Base-by-base conservation (phyloP, 2,113 vertebrate species). In the Crotophaga sulcirostris region DNA sequence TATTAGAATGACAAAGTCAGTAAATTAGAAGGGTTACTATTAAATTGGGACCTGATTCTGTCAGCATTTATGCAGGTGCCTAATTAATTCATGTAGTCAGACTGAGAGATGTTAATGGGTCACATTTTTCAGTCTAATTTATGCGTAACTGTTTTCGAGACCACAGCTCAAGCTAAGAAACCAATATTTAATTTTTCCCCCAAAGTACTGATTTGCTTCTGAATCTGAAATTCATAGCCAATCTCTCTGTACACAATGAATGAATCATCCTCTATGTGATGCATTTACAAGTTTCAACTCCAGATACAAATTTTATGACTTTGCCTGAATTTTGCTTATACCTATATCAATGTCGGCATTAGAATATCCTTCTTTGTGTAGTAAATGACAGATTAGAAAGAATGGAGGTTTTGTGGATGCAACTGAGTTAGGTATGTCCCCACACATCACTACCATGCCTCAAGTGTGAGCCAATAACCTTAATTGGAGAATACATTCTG, bases 11-110 rank as follows among this genome's bases (percentile, higher is more conserved):
- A 80, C 45, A 29, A 76, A 73, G 33, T 68, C 78, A 75, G 44
- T 87, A 84, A 73, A 79, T 85, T 85, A 76, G 49, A 87, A 92
- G 29, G 42, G n/a, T 83, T 88, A 40, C 44, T 76, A 62, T 91
- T 92, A 88, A 73, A 78, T 62, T 77, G 85, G 70, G 85, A 82
- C 54, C 82, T 76, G 58, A 88, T 73, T 94, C 72, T 80, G 62
- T 69, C 85, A 93, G 83, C 59, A 69, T 94, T 93, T 93, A 66
- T 83, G 72, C 85, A 80, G 84, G 76, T 80, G 68, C 56, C 80
- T 94, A 92, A 91, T 80, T 90, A 88, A 96, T 95, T 73, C 51
- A n/a, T 64, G 44, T 45, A 70, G 34, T 84, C 91, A 87, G 68
- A 45, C 52, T 60, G 31, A 47, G 52, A 84, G 40, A 52, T 86